A percentile compares a stretch with the other conserved stretches of the same genome.
phyloP scores from a whole-genome alignment of 2,888 invertebrate species.

The Acronicta leporina region DNA sequence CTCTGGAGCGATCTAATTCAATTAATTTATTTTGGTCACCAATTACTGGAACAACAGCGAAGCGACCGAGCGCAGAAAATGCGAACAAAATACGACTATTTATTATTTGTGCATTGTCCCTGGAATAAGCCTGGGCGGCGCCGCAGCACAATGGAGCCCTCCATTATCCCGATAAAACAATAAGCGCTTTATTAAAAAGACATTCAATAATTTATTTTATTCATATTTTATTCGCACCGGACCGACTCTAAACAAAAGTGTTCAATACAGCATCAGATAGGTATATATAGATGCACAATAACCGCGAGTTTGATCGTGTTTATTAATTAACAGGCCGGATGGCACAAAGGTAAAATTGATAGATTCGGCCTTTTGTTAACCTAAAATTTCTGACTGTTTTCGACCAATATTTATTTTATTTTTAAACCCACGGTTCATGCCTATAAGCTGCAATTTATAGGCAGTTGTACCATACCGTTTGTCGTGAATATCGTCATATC shows the following conservation, averaged over 20 bases:
- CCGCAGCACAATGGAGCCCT: constrained; percentile 73
- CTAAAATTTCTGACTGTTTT: constrained; percentile 36
- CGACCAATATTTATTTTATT: constrained; percentile 6
- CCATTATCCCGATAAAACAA: constrained; percentile 87
- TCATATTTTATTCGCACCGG: constrained; percentile 84
- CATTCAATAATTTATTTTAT: constrained; percentile 88
- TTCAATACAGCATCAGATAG: constrained; percentile 68
- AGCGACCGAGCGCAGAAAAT: constrained; percentile 83
- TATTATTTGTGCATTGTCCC: constrained; percentile 85
- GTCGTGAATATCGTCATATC: constrained; percentile 22
- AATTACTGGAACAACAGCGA: constrained; percentile 84
- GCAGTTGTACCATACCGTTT: constrained; percentile 11
- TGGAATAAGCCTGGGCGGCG: constrained; percentile 79
- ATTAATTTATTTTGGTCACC: constrained; percentile 85
- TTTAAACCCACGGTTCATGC: neutral
- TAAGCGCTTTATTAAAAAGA: constrained; percentile 88
- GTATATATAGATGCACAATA: constrained; percentile 44
- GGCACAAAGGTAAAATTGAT: constrained; percentile 45
- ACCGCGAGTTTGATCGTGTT: constrained; percentile 42
- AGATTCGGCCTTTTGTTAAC: constrained; percentile 45
- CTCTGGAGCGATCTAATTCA: constrained; percentile 83
- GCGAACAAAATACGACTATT: constrained; percentile 86
- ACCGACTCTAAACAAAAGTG: constrained; percentile 77
- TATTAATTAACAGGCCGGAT: constrained; percentile 44
- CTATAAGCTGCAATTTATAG: constrained; percentile 1